Percentiles rank a stretch among this genome's conserved stretches.
These are phyloP conservation scores for Eupithecia centaureata DNA, from an alignment of 2,888 invertebrate species.

Conservation along the genomic window DNA sequence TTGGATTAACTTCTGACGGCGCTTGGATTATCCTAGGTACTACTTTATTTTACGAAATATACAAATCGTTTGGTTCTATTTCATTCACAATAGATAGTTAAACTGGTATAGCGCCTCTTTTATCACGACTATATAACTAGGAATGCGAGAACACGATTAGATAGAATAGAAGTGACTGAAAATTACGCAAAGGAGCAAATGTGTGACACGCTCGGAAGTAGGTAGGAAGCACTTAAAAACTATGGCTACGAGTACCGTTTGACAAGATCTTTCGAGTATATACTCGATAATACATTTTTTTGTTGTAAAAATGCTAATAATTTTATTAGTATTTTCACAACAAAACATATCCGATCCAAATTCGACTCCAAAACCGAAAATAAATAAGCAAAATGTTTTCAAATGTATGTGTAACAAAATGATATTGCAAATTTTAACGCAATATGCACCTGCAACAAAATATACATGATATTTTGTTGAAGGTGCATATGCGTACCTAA, in stretches of 20 bases:
- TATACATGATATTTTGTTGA: too few relatives aligned
- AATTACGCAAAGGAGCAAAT: neutral
- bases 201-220: neutral
- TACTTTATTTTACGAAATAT: neutral
- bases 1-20: neutral
- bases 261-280: neutral
- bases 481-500: too few relatives aligned
- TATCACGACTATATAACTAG: conserved; percentile 22
- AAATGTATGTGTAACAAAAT: too few relatives aligned
- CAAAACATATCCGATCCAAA: too few relatives aligned
- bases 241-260: neutral
- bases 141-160: conserved; percentile 48
- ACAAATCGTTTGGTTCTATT: neutral
- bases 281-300: too few relatives aligned
- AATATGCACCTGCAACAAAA: too few relatives aligned
- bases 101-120: neutral
- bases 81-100: neutral
- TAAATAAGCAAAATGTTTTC: too few relatives aligned
- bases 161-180: neutral
- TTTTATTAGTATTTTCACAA: too few relatives aligned
- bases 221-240: neutral
- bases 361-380: too few relatives aligned
- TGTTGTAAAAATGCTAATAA: too few relatives aligned
- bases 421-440: too few relatives aligned
- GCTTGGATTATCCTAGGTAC: neutral